Percentiles rank a stretch among this genome's conserved stretches.
Evolutionary conservation across 2,888 invertebrate species (phyloP).

Genomic region (Pammene aurita): DNA sequence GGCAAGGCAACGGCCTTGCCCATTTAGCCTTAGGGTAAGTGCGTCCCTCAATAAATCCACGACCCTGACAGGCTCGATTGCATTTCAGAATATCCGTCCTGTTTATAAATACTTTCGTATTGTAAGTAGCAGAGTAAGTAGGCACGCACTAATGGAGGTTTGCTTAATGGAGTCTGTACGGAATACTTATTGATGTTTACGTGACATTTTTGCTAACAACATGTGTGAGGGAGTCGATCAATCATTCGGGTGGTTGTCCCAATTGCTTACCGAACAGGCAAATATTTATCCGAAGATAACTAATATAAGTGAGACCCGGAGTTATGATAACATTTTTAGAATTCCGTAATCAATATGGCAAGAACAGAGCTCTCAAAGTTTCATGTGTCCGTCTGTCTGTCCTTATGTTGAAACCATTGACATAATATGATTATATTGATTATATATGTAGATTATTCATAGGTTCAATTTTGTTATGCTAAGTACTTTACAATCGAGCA

Average conservation of each 20-base stretch:
- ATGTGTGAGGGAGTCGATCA: conserved; percentile 17
- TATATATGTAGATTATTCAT: too few relatives aligned
- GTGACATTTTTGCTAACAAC: conserved; percentile 15
- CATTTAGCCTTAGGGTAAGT: background rate
- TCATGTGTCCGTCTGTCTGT: too few relatives aligned
- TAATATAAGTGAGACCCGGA: too few relatives aligned
- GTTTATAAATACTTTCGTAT: background rate
- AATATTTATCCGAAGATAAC: background rate
- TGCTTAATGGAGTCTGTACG: background rate
- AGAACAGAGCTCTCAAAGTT: too few relatives aligned
- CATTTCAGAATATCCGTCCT: background rate
- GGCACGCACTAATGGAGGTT: background rate
- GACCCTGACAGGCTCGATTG: background rate
- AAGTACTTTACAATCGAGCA: too few relatives aligned
- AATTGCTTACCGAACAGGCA: background rate
- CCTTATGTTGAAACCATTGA: too few relatives aligned
- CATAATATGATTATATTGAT: too few relatives aligned
- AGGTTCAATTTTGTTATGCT: too few relatives aligned
- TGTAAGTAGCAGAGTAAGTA: background rate
- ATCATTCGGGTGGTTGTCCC: conserved; percentile 2
- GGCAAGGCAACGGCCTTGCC: too few relatives aligned
- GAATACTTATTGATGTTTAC: conserved; percentile 3
- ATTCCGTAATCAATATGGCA: too few relatives aligned
- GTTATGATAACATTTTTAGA: too few relatives aligned
- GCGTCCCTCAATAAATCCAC: background rate